Evolutionary conservation across 2,888 invertebrate genomes (phyloP), one percentile per base, ranked within the genome.

Genomic region (Trissolcus brochymenae): DNA sequence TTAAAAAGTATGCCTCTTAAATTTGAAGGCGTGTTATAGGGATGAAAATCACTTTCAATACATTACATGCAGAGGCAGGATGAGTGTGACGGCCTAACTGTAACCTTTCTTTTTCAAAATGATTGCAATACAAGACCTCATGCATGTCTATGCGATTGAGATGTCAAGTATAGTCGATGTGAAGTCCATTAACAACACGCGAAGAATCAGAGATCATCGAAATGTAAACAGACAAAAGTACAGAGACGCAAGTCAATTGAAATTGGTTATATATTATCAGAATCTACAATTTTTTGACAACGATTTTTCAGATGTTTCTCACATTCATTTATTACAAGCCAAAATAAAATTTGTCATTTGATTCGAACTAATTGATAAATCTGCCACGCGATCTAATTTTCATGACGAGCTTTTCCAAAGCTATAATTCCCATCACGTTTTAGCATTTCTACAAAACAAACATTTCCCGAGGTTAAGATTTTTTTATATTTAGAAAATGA

Each of bases 131-230:
- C 50, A 56, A 75, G 61, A 67, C 62, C 65, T 65, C 70, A 64
- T 62, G 65, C 65, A 64, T 49, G 56, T 65, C 65, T 53, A 16
- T 11, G 50, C 54, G 68, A 76, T 70, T 70, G 75, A 76, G 65
- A 65, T 71, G 70, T 71, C 70, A 68, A 76, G 61, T 56, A 43
- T 49, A 70, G 40, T 54, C 55, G 75, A 70, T 60, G 64, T 55
- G 19, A 51, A 65, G 64, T 51, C 70, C 65, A 76, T 76, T 76
- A 76, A 56, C 50, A 65, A 65, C 76, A 76, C 66, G 70, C 70
- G 25, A 76, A 40, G 65, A 66, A 61, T 70, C 65, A 55, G 66
- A 35, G 70, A 76, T 76, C 54, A 76, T 76, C 70, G 65, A 60
- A 54, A 59, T 64, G 57, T 61, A 68, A 66, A 77, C 54, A 67